Evolutionary conservation across 2,888 invertebrate genomes (phyloP).

Genomic region (Hypomecis atomaria): DNA sequence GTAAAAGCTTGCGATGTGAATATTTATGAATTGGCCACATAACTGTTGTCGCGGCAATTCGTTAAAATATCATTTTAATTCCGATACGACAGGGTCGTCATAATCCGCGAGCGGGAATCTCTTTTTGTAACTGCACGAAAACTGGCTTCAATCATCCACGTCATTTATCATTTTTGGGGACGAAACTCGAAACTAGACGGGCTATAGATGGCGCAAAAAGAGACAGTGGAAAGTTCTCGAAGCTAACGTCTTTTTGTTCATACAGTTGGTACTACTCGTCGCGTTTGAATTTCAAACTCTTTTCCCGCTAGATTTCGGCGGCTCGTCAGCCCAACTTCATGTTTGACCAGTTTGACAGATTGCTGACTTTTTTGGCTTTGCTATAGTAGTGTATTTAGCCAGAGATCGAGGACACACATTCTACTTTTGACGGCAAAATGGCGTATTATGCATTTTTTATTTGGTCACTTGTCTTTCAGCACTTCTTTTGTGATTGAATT

Average conservation of each 20-base stretch:
- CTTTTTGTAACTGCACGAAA: constrained; percentile 60
- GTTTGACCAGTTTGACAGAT: constrained; percentile 82
- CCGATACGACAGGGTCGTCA: constrained; percentile 55
- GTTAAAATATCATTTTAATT: constrained; percentile 73
- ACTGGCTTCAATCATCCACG: constrained; percentile 76
- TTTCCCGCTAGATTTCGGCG: constrained; percentile 63
- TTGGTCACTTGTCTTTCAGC: constrained; percentile 79
- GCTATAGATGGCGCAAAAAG: constrained; percentile 76
- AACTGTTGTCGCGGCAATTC: constrained; percentile 60
- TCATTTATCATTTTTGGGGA: constrained; percentile 80
- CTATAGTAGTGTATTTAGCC: constrained; percentile 9
- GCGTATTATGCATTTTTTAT: constrained; percentile 81
- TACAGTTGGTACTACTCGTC: constrained; percentile 64
- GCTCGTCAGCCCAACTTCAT: constrained; percentile 56
- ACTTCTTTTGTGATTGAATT: constrained; percentile 81
- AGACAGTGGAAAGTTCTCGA: constrained; percentile 67
- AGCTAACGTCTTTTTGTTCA: constrained; percentile 80
- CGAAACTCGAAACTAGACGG: constrained; percentile 77
- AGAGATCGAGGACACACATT: constrained; percentile 75
- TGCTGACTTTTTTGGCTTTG: constrained; percentile 9
- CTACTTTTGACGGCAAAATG: constrained; percentile 79
- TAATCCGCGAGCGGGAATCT: constrained; percentile 58
- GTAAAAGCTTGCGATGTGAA: constrained; percentile 76
- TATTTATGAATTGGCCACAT: constrained; percentile 74
- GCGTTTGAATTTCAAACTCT: constrained; percentile 61